phyloP scores from a whole-genome alignment of 2,888 invertebrate genomes.

The Pandemis cinnamomeana region DNA sequence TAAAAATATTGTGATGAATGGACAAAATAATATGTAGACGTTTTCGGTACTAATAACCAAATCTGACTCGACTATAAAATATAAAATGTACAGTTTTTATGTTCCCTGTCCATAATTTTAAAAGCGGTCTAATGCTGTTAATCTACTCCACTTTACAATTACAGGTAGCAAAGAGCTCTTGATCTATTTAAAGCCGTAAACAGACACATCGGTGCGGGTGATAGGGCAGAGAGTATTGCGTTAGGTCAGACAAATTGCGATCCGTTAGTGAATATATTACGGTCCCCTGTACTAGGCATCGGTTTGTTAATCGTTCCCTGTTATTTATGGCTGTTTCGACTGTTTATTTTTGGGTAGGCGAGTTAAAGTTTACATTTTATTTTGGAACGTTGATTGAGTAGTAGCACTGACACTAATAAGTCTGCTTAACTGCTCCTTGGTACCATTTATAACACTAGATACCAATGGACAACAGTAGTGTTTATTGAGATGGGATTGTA shows the following conservation, averaged over 20 bases:
- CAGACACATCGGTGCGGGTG: conserved; percentile 15
- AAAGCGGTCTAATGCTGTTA: neutral
- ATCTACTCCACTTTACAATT: neutral
- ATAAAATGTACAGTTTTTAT: no score
- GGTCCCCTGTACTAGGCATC: conserved; percentile 73
- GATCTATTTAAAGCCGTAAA: conserved; percentile 19
- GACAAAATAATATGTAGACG: no score
- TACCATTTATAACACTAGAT: neutral
- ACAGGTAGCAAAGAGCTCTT: conserved; percentile 7
- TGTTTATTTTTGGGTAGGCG: conserved; percentile 48
- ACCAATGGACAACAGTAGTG: neutral
- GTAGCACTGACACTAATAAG: conserved; percentile 11
- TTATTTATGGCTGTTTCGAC: conserved; percentile 74
- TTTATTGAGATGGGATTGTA: no score
- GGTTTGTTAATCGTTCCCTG: conserved; percentile 81
- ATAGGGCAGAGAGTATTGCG: conserved; percentile 70
- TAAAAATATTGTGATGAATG: no score
- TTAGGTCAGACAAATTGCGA: conserved; percentile 84
- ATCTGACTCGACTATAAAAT: no score
- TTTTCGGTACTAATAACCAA: no score
- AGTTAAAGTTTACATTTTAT: conserved; percentile 36
- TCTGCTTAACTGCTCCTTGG: neutral
- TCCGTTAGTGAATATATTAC: conserved; percentile 83
- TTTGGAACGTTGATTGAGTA: conserved; percentile 24
- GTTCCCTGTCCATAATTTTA: neutral